A percentile compares a stretch with the other conserved stretches of the same genome.
phyloP scores from a whole-genome alignment of 2,113 vertebrate genomes.

The Cyanocitta stelleri region DNA sequence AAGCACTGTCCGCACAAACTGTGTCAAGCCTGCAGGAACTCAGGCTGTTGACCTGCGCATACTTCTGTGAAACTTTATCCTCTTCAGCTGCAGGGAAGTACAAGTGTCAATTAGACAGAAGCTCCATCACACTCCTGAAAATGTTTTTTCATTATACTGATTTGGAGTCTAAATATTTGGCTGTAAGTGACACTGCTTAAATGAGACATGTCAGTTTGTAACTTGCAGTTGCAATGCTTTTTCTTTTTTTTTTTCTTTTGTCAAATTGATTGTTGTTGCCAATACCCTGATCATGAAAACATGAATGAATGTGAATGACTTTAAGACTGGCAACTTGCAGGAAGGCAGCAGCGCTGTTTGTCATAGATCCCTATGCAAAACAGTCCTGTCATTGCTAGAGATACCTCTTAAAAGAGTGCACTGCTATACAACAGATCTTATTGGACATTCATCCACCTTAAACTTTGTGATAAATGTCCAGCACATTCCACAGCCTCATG shows the following conservation, averaged over 20 bases:
- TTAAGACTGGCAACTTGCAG: neutral
- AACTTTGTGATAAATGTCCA: neutral
- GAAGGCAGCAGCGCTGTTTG: neutral
- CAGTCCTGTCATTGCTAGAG: neutral
- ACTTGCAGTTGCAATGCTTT: neutral
- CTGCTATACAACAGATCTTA: neutral
- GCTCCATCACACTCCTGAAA: constrained; percentile 6
- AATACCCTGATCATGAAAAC: neutral
- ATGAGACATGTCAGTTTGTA: constrained; percentile 43
- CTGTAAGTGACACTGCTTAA: constrained; percentile 27
- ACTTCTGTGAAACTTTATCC: neutral
- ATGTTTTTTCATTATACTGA: constrained; percentile 51
- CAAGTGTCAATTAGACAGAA: constrained; percentile 28
- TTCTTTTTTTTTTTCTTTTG: neutral
- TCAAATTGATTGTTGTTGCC: neutral
- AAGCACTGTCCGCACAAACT: neutral
- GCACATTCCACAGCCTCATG: neutral
- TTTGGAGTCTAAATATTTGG: constrained; percentile 56
- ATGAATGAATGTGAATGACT: neutral
- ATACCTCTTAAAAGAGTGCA: neutral
- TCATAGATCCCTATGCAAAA: neutral
- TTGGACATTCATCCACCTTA: neutral
- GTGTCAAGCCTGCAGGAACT: neutral
- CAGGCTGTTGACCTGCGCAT: neutral
- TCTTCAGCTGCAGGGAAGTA: neutral